Conservation (phyloP, 2,113 vertebrate genomes). For the Vidua chalybeata region DNA sequence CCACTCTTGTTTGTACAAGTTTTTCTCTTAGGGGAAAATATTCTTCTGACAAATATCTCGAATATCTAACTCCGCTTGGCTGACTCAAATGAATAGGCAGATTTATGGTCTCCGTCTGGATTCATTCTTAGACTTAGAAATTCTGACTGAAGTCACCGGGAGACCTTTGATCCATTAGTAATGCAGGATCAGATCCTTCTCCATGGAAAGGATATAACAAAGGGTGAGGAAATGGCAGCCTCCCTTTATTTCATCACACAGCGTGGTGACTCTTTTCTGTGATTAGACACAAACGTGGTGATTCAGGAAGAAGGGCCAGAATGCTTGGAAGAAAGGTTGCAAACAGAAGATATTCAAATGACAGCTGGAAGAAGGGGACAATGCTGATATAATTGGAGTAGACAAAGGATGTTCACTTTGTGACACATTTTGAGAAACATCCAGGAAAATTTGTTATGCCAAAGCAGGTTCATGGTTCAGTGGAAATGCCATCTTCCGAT, state of each 20-base stretch:
- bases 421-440: constrained; percentile 70
- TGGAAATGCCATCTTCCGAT: constrained; percentile 63
- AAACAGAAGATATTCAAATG: constrained; percentile 59
- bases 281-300: constrained; percentile 44
- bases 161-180: constrained; percentile 20
- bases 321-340: constrained; percentile 40
- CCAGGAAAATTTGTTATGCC: constrained; percentile 63
- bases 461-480: constrained; percentile 63
- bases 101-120: neutral
- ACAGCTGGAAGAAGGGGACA: constrained; percentile 60
- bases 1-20: neutral
- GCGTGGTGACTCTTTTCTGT: constrained; percentile 7
- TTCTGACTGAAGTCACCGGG: neutral
- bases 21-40: neutral
- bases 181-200: neutral
- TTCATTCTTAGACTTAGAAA: neutral
- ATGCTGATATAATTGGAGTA: constrained; percentile 48
- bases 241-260: constrained; percentile 2
- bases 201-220: neutral
- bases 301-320: constrained; percentile 44
- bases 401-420: constrained; percentile 63
- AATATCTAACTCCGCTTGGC: neutral
- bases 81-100: neutral
- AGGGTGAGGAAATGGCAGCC: neutral
- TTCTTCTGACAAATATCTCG: neutral